Evolutionary conservation across 2,797 vertebrate genomes (phyloP).

Genomic region (Notolabrus celidotus): DNA sequence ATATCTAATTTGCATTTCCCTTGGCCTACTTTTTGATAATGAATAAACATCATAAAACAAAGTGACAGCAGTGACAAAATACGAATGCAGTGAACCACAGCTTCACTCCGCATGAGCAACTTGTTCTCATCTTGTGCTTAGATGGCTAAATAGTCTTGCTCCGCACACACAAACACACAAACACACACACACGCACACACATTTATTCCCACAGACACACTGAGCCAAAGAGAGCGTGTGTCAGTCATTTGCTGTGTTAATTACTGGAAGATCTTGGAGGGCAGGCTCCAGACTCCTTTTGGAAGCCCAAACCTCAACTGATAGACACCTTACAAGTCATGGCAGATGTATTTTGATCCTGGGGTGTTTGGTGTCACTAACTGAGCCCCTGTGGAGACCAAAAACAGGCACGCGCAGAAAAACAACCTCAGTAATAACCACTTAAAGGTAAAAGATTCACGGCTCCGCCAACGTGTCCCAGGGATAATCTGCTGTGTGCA

Average conservation of each 20-base stretch:
- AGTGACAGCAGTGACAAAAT: conserved; percentile 16
- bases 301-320: conserved; percentile 13
- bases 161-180: neutral
- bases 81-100: conserved; percentile 6
- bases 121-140: conserved; percentile 37
- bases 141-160: conserved; percentile 19
- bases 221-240: conserved; percentile 4
- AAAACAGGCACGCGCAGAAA: conserved; percentile 38
- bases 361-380: conserved; percentile 30
- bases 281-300: conserved; percentile 22
- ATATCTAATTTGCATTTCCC: neutral
- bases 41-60: conserved; percentile 5
- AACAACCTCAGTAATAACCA: conserved; percentile 51
- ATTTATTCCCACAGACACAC: conserved; percentile 10
- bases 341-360: conserved; percentile 40
- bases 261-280: conserved; percentile 52
- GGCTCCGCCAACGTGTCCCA: conserved; percentile 26
- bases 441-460: conserved; percentile 33
- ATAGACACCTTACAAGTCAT: conserved; percentile 39
- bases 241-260: conserved; percentile 45
- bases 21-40: conserved; percentile 1
- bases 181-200: neutral
- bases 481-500: conserved; percentile 47
- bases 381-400: conserved; percentile 39
- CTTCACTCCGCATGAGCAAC: conserved; percentile 20